Base-by-base conservation (phyloP, 2,888 invertebrate genomes). In the Parnassius glacialis region DNA sequence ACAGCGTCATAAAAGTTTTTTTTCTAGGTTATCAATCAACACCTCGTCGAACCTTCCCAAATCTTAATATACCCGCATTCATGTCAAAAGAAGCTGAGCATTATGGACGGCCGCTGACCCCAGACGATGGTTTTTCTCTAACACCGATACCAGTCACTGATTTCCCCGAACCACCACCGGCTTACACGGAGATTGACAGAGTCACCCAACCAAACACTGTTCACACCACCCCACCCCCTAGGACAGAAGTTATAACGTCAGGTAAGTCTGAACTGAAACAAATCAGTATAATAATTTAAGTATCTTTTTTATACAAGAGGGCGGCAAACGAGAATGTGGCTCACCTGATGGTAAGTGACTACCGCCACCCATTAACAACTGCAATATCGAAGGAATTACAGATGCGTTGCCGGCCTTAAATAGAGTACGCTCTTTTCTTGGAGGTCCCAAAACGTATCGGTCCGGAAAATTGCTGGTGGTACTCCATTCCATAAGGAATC, bases 81-180 rank as follows among this genome's bases (percentile, higher is more conserved):
- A 69, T 78, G 69, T 66, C 73, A 0, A 85, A 84, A n/a, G 81
- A 87, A 52, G 63, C 81, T 0, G 67, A 70, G 7, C 67, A 83
- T 0, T 85, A 84, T 71, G 75, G 75, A 0, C 65, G 62, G 0
- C 68, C 68, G 11, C 55, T 67, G 3, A 58, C 69, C 0, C 63
- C 67, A 0, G 78, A 82, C 1, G 78, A 78, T 5, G 77, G 74
- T 1, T 79, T 83, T 25, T 44, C 73, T 0, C 59, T 76, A 0
- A 73, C 79, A 0, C 80, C 81, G 0, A 76, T 83, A 2, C 79
- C 84, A 0, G 70, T 78, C 1, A 72, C 77, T 0, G 78, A 84
- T 13, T 84, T 81, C 48, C 84, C 83, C 0, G 80, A 81, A 25
- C 87, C 86, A 0, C 90, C 90, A 0, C 90, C 90, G 0, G 82